Percentiles rank a stretch among this genome's conserved stretches.
phyloP scores from a whole-genome alignment of 35 echinoderm and acorn worm species.

The Acanthaster planci region DNA sequence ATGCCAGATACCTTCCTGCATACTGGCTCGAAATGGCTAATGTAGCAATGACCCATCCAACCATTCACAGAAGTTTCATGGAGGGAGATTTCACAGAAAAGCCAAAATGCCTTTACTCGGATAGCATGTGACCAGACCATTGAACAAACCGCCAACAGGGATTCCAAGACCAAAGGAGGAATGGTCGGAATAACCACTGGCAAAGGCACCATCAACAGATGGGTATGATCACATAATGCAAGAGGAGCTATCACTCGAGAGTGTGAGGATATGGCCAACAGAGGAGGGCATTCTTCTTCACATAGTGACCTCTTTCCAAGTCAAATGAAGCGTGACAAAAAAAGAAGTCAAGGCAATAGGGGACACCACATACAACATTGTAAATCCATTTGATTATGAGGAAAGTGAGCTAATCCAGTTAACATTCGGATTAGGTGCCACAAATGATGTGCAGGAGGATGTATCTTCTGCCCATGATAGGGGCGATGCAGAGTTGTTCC shows the following conservation, averaged over 20 bases:
- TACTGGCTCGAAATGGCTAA: constrained; percentile 57
- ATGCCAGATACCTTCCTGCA: constrained; percentile 53
- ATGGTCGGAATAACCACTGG: constrained; percentile 47
- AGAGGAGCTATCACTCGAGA: constrained; percentile 35
- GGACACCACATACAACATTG: constrained; percentile 27
- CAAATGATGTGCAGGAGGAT: constrained; percentile 19
- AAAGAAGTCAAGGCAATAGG: constrained; percentile 33
- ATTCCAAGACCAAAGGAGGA: constrained; percentile 62
- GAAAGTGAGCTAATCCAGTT: constrained; percentile 30
- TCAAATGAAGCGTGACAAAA: constrained; percentile 22
- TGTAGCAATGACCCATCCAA: constrained; percentile 9
- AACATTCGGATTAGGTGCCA: constrained; percentile 33
- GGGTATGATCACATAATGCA: constrained; percentile 32
- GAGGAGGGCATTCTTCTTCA: background rate
- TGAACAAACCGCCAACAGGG: constrained; percentile 60
- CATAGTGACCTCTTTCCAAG: background rate
- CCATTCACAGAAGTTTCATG: constrained; percentile 6
- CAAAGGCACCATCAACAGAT: constrained; percentile 32
- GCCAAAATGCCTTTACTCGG: constrained; percentile 11
- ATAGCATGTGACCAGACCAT: constrained; percentile 65
- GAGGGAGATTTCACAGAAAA: constrained; percentile 31
- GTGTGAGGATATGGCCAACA: constrained; percentile 31
- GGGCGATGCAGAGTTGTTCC: constrained; percentile 36
- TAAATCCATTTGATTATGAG: constrained; percentile 53
- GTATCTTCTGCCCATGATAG: constrained; percentile 19